phyloP scores from a whole-genome alignment of 2,888 invertebrate genomes.

The Drosophila gaucha region DNA sequence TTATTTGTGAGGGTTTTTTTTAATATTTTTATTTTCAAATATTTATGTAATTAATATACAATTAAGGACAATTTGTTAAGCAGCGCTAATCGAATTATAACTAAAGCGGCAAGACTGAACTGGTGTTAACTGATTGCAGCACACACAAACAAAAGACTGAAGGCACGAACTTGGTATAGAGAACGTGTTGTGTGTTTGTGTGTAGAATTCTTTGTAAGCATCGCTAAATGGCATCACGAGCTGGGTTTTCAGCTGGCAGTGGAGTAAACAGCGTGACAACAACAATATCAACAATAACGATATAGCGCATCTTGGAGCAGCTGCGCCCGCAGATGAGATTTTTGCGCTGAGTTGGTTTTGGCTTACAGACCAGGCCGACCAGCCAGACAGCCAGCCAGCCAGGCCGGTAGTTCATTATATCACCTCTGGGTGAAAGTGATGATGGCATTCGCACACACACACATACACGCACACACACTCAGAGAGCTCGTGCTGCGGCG shows the following conservation, averaged over 20 bases:
- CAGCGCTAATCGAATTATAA: constrained; percentile 62
- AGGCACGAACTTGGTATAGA: constrained; percentile 34
- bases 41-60: constrained; percentile 41
- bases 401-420: constrained; percentile 77
- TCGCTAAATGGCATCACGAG: constrained; percentile 46
- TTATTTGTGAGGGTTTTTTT: constrained; percentile 2
- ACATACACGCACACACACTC: constrained; percentile 10
- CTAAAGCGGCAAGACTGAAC: constrained; percentile 15
- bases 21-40: constrained; percentile 18
- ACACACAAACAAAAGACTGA: constrained; percentile 50
- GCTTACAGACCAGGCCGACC: constrained; percentile 52
- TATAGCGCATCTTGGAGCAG: constrained; percentile 35
- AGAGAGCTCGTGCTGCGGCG: constrained; percentile 23
- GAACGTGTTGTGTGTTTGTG: background rate
- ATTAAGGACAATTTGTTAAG: constrained; percentile 52
- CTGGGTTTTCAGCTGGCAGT: background rate
- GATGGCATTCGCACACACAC: constrained; percentile 69
- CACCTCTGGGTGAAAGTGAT: constrained; percentile 82
- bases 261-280: constrained; percentile 13
- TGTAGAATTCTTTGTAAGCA: constrained; percentile 20
- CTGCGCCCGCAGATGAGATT: constrained; percentile 42
- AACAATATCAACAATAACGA: constrained; percentile 11
- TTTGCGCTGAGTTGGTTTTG: constrained; percentile 46
- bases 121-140: constrained; percentile 34
- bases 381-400: constrained; percentile 19